A percentile compares a stretch with the other conserved stretches of the same genome.
phyloP scores from a whole-genome alignment of 1,140 invertebrate genomes.

The Anastrepha obliqua region DNA sequence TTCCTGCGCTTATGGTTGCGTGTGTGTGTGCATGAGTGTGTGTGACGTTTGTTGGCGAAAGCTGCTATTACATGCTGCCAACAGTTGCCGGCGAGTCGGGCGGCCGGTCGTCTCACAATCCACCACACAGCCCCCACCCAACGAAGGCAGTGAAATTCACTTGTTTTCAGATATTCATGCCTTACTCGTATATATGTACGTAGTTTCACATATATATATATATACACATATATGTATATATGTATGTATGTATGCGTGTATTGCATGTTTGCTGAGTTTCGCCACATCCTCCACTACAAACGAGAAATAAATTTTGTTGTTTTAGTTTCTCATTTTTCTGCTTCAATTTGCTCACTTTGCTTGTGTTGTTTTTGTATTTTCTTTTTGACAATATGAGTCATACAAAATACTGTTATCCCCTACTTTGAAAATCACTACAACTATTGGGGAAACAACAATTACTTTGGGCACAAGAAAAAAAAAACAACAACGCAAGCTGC shows the following conservation, averaged over 20 bases:
- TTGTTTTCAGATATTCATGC: background rate
- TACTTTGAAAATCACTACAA: conserved; percentile 49
- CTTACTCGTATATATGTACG: background rate
- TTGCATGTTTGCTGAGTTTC: conserved; percentile 10
- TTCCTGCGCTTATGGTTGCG: background rate
- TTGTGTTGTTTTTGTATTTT: background rate
- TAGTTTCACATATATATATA: background rate
- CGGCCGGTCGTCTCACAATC: background rate
- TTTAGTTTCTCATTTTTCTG: conserved; percentile 35
- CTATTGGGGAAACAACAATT: conserved; percentile 16
- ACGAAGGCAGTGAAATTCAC: background rate
- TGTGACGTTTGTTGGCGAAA: conserved; percentile 6
- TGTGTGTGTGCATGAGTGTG: background rate
- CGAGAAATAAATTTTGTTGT: background rate
- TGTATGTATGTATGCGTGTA: background rate
- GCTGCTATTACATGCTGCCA: background rate
- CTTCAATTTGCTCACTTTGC: background rate
- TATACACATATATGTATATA: no score
- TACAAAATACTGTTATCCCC: conserved; percentile 3
- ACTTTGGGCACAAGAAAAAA: background rate
- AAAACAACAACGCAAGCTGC: background rate
- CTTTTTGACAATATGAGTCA: conserved; percentile 8
- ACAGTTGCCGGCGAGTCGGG: conserved; percentile 7
- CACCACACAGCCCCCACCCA: background rate
- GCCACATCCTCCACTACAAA: background rate